Conservation (phyloP, 2,888 invertebrate species). For the Pristionchus fissidentatus region DNA sequence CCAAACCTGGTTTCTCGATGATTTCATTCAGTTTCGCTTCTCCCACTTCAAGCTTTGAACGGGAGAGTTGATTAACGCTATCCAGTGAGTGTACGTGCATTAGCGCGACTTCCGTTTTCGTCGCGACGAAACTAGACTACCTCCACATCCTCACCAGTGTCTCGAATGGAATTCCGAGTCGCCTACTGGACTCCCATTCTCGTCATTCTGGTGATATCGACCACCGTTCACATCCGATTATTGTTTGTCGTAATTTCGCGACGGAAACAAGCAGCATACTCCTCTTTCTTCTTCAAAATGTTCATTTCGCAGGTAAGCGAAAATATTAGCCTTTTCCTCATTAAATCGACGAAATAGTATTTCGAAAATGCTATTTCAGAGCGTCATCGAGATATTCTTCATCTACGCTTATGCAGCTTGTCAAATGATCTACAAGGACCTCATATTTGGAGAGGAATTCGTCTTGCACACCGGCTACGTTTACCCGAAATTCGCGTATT, state of each 20-base stretch:
- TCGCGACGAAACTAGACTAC: too few species aligned
- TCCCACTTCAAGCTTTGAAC: too few species aligned
- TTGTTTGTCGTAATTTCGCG: neutral
- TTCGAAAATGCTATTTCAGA: neutral
- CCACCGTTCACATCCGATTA: neutral
- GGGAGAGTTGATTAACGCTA: too few species aligned
- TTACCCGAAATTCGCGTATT: neutral
- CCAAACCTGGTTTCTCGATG: too few species aligned
- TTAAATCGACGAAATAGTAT: neutral
- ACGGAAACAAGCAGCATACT: neutral
- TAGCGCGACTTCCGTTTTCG: too few species aligned
- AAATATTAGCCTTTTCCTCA: too few species aligned
- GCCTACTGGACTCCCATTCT: slow-evolving; percentile 13
- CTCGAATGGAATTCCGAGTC: neutral
- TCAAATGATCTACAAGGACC: neutral
- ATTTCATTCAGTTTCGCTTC: too few species aligned
- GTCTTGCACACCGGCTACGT: neutral
- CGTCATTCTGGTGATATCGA: neutral
- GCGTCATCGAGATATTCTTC: slow-evolving; percentile 17
- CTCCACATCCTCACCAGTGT: neutral
- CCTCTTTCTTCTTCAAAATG: slow-evolving; percentile 11
- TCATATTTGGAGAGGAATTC: neutral
- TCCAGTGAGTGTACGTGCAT: too few species aligned
- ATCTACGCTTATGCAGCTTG: neutral
- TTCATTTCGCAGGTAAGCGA: slow-evolving; percentile 3